A percentile compares a stretch with the other conserved stretches of the same genome.
Conservation (phyloP, 2,888 invertebrate species). For the Podotricha telesiphe region DNA sequence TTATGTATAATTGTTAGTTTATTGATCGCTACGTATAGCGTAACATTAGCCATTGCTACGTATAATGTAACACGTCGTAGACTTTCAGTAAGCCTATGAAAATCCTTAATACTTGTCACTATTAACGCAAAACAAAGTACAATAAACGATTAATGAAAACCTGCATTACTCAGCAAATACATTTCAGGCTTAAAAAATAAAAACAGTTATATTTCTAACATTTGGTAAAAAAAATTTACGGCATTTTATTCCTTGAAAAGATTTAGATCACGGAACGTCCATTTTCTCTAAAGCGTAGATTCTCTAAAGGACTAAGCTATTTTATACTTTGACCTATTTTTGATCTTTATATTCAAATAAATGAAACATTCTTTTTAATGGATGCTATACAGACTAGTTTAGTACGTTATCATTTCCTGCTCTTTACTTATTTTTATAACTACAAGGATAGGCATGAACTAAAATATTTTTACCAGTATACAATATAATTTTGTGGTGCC, state of each 20-base stretch:
- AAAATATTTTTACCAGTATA: background rate
- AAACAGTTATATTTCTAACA: background rate
- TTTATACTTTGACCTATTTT: slow-evolving; percentile 20
- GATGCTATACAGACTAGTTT: background rate
- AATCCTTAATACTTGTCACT: background rate
- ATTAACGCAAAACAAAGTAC: background rate
- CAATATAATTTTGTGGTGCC: background rate
- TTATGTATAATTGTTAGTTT: slow-evolving; percentile 28
- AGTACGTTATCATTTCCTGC: background rate
- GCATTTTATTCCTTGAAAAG: background rate
- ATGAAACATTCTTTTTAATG: background rate
- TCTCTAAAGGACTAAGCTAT: slow-evolving; percentile 10
- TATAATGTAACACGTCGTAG: slow-evolving; percentile 22
- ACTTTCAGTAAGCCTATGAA: slow-evolving; percentile 3
- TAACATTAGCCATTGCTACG: slow-evolving; percentile 19
- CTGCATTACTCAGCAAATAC: background rate
- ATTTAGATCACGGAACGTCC: background rate
- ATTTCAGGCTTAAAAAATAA: background rate
- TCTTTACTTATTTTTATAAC: background rate
- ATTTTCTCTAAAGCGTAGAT: slow-evolving; percentile 11
- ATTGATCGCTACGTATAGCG: slow-evolving; percentile 26
- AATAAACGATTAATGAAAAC: background rate
- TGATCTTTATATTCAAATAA: slow-evolving; percentile 10
- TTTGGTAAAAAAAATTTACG: background rate
- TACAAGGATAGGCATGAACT: background rate